Evolutionary conservation across 2,113 vertebrate species (phyloP), one percentile per base, ranked within the genome.

Genomic region (Corythornis vintsioides): DNA sequence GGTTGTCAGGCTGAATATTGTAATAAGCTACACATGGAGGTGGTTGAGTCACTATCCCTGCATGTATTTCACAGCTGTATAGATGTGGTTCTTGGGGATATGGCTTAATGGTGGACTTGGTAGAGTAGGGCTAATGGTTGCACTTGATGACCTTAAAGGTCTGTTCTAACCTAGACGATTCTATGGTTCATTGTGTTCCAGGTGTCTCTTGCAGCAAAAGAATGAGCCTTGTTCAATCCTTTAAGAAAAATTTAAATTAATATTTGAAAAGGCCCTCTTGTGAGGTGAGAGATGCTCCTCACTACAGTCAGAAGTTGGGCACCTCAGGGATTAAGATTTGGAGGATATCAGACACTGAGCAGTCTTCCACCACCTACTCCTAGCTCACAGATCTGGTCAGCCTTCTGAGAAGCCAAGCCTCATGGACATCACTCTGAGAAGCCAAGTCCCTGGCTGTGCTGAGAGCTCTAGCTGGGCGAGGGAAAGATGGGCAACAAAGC

Each of bases 341-440:
- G 20, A 47, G 9, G 9, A 42, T 64, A 89, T 91, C 0, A 0
- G 64, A 56, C 10, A 35, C 26, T 7, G 20, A 2, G 4, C 7
- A 64, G 29, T 53, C 45, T 29, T 70, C n/a, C 1, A 0, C 15
- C 35, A 71, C 22, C 17, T 13, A n/a, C 60, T 78, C 38, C 57
- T 31, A 82, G 6, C 43, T 86, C 40, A 47, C 3, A 56, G 31
- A 12, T 71, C 43, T 84, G 48, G 31, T 38, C 70, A 86, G 15
- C 33, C 43, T 12, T 29, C 14, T 26, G 21, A 1, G 2, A 21
- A 38, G 38, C 38, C 38, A 38, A 38, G 38, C 10, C 38, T 38
- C 28, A 56, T 0, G 0, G 43, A 21, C 42, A 14, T 22, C 17
- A 42, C 15, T 15, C 43, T 78, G 43, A 47, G 53, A 60, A 84